phyloP scores from a whole-genome alignment of 2,888 invertebrate genomes.

The Papilio protenor region DNA sequence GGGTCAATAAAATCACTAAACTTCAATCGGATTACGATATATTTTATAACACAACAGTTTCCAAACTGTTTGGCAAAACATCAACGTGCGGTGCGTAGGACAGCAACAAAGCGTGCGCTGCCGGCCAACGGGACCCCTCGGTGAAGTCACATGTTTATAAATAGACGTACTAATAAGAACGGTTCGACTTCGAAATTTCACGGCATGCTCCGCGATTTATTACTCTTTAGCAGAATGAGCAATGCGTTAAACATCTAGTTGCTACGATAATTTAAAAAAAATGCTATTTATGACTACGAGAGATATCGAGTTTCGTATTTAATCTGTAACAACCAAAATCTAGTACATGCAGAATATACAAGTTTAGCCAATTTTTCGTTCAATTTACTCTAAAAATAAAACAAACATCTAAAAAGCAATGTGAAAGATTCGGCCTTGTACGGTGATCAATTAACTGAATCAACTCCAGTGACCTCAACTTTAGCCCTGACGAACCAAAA shows the following conservation, averaged over 20 bases:
- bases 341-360: neutral
- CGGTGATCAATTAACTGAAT: slow-evolving; percentile 26
- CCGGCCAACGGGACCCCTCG: slow-evolving; percentile 45
- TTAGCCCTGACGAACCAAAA: slow-evolving; percentile 31
- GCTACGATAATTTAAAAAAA: neutral
- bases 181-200: slow-evolving; percentile 63
- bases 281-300: neutral
- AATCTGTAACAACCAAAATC: neutral
- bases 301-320: neutral
- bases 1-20: neutral
- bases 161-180: slow-evolving; percentile 70
- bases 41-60: slow-evolving; percentile 25
- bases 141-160: slow-evolving; percentile 75
- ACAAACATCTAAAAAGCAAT: slow-evolving; percentile 44
- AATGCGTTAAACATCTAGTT: slow-evolving; percentile 46
- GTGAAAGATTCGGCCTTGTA: slow-evolving; percentile 20
- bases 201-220: slow-evolving; percentile 58
- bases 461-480: slow-evolving; percentile 32
- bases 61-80: slow-evolving; percentile 37
- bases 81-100: slow-evolving; percentile 31
- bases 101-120: slow-evolving; percentile 33
- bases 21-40: slow-evolving; percentile 15
- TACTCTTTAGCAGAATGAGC: slow-evolving; percentile 57
- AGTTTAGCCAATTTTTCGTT: neutral
- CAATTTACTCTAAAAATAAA: slow-evolving; percentile 51